Evolutionary conservation across 1,140 invertebrate genomes (phyloP).

Genomic region (Stratiolaelaps scimitus): DNA sequence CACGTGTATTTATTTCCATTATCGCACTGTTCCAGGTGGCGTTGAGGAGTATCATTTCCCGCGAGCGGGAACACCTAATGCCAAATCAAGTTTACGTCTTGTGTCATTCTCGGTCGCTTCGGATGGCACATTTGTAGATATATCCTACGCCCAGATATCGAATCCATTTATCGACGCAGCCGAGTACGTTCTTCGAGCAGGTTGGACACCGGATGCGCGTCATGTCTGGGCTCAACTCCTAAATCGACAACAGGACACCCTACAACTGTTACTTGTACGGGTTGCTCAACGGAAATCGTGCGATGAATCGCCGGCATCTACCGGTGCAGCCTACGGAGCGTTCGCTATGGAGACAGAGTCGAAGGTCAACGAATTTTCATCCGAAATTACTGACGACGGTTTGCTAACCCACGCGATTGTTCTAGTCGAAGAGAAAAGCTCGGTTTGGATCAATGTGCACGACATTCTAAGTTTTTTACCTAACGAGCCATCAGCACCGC

Average conservation of each 20-base stretch:
- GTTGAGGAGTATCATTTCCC: conserved; percentile 86
- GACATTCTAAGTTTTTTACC: conserved; percentile 33
- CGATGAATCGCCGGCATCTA: background rate
- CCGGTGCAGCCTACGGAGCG: background rate
- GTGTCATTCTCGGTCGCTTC: conserved; percentile 60
- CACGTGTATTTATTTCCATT: background rate
- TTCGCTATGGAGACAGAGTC: conserved; percentile 1
- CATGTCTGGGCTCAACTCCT: conserved; percentile 80
- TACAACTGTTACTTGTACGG: conserved; percentile 50
- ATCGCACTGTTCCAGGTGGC: conserved; percentile 54
- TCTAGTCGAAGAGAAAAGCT: conserved; percentile 53
- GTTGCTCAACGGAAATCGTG: conserved; percentile 33
- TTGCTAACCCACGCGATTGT: conserved; percentile 29
- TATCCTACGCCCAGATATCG: background rate
- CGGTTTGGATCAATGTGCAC: conserved; percentile 69
- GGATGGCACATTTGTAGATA: conserved; percentile 5
- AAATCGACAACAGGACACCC: conserved; percentile 65
- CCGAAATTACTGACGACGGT: background rate
- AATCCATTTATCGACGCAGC: conserved; percentile 37
- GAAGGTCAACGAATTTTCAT: background rate
- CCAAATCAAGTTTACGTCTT: conserved; percentile 72
- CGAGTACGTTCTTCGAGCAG: conserved; percentile 82
- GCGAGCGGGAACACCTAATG: conserved; percentile 65
- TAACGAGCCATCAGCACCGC: conserved; percentile 37
- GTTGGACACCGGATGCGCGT: conserved; percentile 73